phyloP scores from a whole-genome alignment of 2,888 invertebrate genomes.

The Callosobruchus maculatus region DNA sequence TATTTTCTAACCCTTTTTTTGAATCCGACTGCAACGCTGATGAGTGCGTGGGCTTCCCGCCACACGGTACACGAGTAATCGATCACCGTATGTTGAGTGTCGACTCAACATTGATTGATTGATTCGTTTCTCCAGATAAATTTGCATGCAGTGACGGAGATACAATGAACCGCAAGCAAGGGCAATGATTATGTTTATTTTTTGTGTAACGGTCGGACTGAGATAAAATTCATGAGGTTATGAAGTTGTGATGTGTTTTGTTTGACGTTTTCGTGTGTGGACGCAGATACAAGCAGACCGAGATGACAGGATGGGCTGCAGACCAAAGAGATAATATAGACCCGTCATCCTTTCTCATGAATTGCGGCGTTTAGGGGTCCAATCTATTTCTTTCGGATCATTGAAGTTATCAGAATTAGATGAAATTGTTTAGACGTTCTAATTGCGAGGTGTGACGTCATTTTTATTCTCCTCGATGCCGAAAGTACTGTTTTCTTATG shows the following conservation, averaged over 20 bases:
- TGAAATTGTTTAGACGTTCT: no score
- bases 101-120: constrained; percentile 33
- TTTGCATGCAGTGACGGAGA: constrained; percentile 27
- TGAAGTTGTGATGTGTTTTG: neutral
- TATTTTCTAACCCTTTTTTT: neutral
- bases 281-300: neutral
- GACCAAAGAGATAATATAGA: no score
- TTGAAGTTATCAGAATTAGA: no score
- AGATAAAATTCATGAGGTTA: neutral
- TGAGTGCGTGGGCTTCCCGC: neutral
- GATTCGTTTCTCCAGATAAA: constrained; percentile 35
- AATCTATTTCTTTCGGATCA: no score
- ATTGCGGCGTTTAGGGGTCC: no score
- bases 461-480: no score
- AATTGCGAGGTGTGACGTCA: no score
- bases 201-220: neutral
- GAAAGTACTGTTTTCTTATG: no score
- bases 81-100: constrained; percentile 1
- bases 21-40: neutral
- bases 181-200: neutral
- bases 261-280: neutral
- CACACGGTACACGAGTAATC: neutral
- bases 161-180: neutral
- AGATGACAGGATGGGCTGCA: neutral
- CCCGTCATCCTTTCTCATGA: no score